Percentiles rank a stretch among this genome's conserved stretches.
These are phyloP conservation scores for Zaprionus taronus DNA, from an alignment of 1,140 invertebrate species.

Conservation along the genomic window DNA sequence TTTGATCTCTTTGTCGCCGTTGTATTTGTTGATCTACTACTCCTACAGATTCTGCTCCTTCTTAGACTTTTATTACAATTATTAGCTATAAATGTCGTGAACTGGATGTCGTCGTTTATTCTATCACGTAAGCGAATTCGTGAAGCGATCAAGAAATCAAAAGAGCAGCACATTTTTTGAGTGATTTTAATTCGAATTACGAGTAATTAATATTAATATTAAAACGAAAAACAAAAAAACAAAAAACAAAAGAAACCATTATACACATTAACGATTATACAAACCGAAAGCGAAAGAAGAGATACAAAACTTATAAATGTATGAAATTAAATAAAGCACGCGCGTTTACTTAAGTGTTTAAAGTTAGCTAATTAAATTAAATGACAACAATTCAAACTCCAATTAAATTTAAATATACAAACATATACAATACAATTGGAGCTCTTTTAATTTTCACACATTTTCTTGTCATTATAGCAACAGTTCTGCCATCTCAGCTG, in stretches of 20 bases:
- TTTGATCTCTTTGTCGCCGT: slow-evolving; percentile 74
- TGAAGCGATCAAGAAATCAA: slow-evolving; percentile 51
- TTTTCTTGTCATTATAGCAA: neutral
- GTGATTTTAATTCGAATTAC: slow-evolving; percentile 76
- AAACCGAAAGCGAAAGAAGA: slow-evolving; percentile 26
- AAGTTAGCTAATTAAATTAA: slow-evolving; percentile 75
- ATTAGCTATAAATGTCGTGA: slow-evolving; percentile 72
- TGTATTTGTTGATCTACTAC: slow-evolving; percentile 59
- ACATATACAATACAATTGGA: slow-evolving; percentile 46
- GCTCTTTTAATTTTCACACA: neutral
- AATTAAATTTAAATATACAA: slow-evolving; percentile 80
- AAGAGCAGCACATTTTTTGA: slow-evolving; percentile 73
- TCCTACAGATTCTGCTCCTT: slow-evolving; percentile 53
- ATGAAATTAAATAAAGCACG: slow-evolving; percentile 58
- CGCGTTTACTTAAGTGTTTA: slow-evolving; percentile 77
- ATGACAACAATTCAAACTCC: slow-evolving; percentile 74
- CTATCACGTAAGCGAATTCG: slow-evolving; percentile 40
- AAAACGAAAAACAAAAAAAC: slow-evolving; percentile 12
- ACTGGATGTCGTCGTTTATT: slow-evolving; percentile 69
- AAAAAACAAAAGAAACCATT: slow-evolving; percentile 6
- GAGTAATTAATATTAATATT: slow-evolving; percentile 35
- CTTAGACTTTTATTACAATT: slow-evolving; percentile 78
- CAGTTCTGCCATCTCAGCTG: neutral
- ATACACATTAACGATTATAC: slow-evolving; percentile 46
- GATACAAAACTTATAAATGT: slow-evolving; percentile 31